These are phyloP conservation scores for Plestiodon gilberti DNA, from an alignment of 2,113 vertebrate genomes.

Conservation along the genomic window DNA sequence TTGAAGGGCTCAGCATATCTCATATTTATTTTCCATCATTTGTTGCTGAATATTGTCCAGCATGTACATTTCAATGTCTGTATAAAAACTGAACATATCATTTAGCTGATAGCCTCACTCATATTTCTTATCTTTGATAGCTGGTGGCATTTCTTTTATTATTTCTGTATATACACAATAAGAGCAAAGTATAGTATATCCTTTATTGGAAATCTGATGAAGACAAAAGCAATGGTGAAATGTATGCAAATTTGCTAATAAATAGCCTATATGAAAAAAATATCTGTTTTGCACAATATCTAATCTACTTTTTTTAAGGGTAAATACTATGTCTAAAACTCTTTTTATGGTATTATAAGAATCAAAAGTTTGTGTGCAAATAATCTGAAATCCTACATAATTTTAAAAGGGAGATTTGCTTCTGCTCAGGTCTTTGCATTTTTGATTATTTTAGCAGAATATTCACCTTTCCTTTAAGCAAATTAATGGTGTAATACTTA, in stretches of 20 bases:
- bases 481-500: slow-evolving; percentile 17
- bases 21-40: no score
- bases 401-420: slow-evolving; percentile 36
- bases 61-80: background rate
- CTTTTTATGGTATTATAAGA: background rate
- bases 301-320: background rate
- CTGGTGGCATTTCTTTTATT: background rate
- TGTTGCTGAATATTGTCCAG: background rate
- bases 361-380: slow-evolving; percentile 31
- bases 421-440: background rate
- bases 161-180: background rate
- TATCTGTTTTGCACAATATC: background rate
- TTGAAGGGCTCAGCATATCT: no score
- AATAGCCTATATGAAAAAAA: background rate
- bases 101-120: background rate
- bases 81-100: background rate
- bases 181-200: background rate
- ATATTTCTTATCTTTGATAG: background rate
- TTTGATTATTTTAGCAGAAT: slow-evolving; percentile 28
- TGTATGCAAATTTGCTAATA: background rate
- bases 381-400: slow-evolving; percentile 38
- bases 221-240: background rate
- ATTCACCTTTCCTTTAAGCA: slow-evolving; percentile 42
- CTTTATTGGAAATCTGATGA: background rate
- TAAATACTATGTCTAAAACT: background rate